These are phyloP conservation scores for Lucinisca nassula DNA, from an alignment of 2,888 invertebrate genomes.

Conservation along the genomic window DNA sequence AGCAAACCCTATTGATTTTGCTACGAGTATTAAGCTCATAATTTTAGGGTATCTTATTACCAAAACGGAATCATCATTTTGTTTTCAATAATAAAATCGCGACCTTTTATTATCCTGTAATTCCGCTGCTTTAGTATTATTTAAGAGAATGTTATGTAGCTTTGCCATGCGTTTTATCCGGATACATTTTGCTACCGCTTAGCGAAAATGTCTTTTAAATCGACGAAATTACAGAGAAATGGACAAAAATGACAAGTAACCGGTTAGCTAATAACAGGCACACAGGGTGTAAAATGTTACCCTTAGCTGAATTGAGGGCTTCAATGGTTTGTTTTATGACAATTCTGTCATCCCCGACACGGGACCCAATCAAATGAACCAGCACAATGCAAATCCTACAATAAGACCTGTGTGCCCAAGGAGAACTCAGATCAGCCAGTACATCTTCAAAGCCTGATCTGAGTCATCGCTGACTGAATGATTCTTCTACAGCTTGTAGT, in stretches of 20 bases:
- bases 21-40: slow-evolving; percentile 52
- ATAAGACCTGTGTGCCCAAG: no score
- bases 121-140: neutral
- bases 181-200: neutral
- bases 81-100: slow-evolving; percentile 19
- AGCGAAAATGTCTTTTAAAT: neutral
- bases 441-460: no score
- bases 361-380: no score
- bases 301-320: no score
- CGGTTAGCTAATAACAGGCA: neutral
- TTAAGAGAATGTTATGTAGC: neutral
- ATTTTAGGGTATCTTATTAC: slow-evolving; percentile 53
- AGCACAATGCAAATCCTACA: no score
- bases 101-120: neutral
- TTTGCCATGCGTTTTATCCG: neutral
- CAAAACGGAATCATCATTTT: slow-evolving; percentile 36
- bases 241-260: neutral
- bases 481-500: no score
- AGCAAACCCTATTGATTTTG: slow-evolving; percentile 53
- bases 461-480: no score
- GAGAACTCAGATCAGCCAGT: no score
- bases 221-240: neutral
- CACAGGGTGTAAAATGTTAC: neutral
- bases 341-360: no score
- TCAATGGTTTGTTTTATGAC: no score